A percentile compares a stretch with the other conserved stretches of the same genome.
These are phyloP conservation scores for Sialis fuliginosa DNA, from an alignment of 2,888 invertebrate genomes.

Conservation along the genomic window DNA sequence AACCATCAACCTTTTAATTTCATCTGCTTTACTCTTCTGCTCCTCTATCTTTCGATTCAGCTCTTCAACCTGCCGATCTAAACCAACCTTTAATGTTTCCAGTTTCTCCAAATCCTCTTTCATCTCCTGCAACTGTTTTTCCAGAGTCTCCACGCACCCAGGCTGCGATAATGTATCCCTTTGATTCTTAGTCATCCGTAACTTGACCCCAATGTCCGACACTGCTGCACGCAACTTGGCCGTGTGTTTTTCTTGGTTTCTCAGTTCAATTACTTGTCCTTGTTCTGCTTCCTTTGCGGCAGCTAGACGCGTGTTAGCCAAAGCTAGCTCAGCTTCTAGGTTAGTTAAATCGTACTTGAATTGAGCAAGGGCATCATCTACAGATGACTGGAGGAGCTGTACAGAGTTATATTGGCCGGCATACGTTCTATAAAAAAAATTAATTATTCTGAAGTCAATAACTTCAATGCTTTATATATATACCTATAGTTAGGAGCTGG, in stretches of 20 bases:
- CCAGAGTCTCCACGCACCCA: slow-evolving; percentile 14
- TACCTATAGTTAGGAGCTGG: slow-evolving; percentile 53
- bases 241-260: slow-evolving; percentile 18
- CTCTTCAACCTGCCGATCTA: slow-evolving; percentile 6
- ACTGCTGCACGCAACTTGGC: slow-evolving; percentile 20
- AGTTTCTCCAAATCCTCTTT: slow-evolving; percentile 16
- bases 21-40: slow-evolving; percentile 7
- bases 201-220: slow-evolving; percentile 17
- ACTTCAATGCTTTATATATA: too few relatives aligned
- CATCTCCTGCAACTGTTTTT: slow-evolving; percentile 13
- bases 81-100: slow-evolving; percentile 8
- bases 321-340: too few relatives aligned
- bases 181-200: not conserved
- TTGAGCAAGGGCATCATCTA: slow-evolving; percentile 31
- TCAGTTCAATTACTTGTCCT: slow-evolving; percentile 11
- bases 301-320: slow-evolving; percentile 7
- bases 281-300: slow-evolving; percentile 25
- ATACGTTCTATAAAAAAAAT: slow-evolving; percentile 34
- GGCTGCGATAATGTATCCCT: slow-evolving; percentile 14
- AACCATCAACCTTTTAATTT: slow-evolving; percentile 4
- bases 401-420: slow-evolving; percentile 35
- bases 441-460: too few relatives aligned
- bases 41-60: slow-evolving; percentile 8
- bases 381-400: slow-evolving; percentile 46
- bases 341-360: not conserved